A percentile compares a stretch with the other conserved stretches of the same genome.
Conservation (phyloP, 2,113 vertebrate genomes). For the Myotis lucifugus region DNA sequence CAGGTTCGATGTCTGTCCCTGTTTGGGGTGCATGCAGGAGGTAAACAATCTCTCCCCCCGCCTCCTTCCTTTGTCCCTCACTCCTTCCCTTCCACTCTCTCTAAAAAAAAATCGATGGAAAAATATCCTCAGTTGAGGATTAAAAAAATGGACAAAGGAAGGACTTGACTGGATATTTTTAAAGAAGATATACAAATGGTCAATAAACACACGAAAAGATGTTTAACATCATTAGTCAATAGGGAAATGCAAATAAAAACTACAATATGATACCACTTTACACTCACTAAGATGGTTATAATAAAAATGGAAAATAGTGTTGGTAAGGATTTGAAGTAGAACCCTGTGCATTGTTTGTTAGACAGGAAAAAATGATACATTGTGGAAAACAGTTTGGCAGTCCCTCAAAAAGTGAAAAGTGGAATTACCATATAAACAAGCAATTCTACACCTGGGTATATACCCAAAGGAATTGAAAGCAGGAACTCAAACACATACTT, state of each 20-base stretch:
- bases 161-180: no score
- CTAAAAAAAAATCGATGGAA: no score
- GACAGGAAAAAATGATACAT: neutral
- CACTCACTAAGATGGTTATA: neutral
- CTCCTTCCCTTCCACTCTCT: no score
- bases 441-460: neutral
- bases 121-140: no score
- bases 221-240: neutral
- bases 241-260: neutral
- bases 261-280: neutral
- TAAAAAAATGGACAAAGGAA: no score
- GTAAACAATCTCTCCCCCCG: no score
- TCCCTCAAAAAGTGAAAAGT: slow-evolving; percentile 8
- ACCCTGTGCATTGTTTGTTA: neutral
- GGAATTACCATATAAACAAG: neutral
- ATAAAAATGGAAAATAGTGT: neutral
- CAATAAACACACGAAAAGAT: neutral
- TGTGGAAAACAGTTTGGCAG: neutral
- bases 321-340: neutral
- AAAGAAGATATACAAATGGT: no score
- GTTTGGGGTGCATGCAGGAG: no score
- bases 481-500: neutral
- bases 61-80: no score
- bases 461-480: neutral
- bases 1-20: no score